Evolutionary conservation across 2,888 invertebrate genomes (phyloP).

Genomic region (Nezara viridula): DNA sequence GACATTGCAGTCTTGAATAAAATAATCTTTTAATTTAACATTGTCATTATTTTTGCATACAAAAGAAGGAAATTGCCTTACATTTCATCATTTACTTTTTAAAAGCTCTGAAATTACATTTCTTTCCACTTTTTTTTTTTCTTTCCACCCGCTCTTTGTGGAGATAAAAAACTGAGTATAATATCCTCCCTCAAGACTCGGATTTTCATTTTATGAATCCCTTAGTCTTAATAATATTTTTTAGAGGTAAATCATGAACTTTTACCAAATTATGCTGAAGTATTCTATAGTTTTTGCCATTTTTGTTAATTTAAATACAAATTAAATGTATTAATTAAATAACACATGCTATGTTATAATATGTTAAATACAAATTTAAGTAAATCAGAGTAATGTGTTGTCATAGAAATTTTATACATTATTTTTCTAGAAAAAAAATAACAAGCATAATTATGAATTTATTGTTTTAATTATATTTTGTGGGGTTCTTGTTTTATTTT

Average conservation of each 20-base stretch:
- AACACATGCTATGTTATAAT: too few species aligned
- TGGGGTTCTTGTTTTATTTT: too few species aligned
- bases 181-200: background rate
- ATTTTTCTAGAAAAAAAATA: too few species aligned
- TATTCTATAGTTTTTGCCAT: background rate
- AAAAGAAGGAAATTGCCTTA: conserved; percentile 1
- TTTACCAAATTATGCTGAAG: background rate
- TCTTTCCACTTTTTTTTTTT: background rate
- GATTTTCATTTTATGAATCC: background rate
- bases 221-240: background rate
- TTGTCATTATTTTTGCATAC: background rate
- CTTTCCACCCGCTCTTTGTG: background rate
- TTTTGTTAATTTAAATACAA: too few species aligned
- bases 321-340: too few species aligned
- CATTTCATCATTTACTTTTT: conserved; percentile 22
- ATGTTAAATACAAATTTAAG: too few species aligned
- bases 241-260: background rate
- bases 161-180: background rate
- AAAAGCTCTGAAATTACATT: conserved; percentile 35
- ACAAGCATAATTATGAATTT: too few species aligned
- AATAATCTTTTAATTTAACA: conserved; percentile 14
- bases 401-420: too few species aligned
- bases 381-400: too few species aligned
- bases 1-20: background rate
- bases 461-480: too few species aligned